Conservation (phyloP, 2,888 invertebrate genomes). For the Coenonympha arcania region DNA sequence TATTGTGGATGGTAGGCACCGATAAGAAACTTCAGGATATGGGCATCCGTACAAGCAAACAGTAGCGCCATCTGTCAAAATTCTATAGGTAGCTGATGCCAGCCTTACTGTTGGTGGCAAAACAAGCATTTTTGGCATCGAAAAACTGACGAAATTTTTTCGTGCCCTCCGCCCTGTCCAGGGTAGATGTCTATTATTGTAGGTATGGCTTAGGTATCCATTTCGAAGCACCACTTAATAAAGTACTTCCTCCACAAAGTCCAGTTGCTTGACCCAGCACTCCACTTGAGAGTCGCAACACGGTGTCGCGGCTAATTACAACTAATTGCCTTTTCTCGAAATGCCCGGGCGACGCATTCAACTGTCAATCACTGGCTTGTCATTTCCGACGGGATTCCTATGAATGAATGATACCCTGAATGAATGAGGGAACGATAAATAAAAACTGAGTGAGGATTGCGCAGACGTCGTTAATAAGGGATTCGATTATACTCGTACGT, state of each 20-base stretch:
- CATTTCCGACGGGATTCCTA: slow-evolving; percentile 14
- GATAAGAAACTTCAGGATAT: too few relatives aligned
- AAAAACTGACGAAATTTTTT: too few relatives aligned
- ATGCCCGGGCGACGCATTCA: slow-evolving; percentile 19
- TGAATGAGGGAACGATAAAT: slow-evolving; percentile 9
- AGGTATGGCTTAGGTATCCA: too few relatives aligned
- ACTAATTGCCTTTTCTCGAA: slow-evolving; percentile 7
- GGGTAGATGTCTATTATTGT: too few relatives aligned
- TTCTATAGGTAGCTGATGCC: too few relatives aligned
- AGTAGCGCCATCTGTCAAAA: too few relatives aligned
- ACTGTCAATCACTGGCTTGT: slow-evolving; percentile 25
- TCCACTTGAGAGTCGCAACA: not conserved
- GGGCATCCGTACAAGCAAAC: too few relatives aligned
- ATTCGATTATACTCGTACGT: slow-evolving; percentile 4
- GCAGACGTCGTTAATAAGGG: slow-evolving; percentile 11
- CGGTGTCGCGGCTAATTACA: slow-evolving; percentile 4
- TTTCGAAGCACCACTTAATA: too few relatives aligned
- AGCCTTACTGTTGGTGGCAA: too few relatives aligned
- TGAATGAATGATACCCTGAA: slow-evolving; percentile 11
- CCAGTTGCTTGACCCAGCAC: not conserved
- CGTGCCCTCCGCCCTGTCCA: too few relatives aligned
- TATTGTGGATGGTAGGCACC: too few relatives aligned
- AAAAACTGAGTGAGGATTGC: slow-evolving; percentile 5
- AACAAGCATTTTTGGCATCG: too few relatives aligned
- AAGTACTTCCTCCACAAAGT: not conserved